Evolutionary conservation across 2,888 invertebrate genomes (phyloP), one percentile per base, ranked within the genome.

Genomic region (Thalpophila matura): DNA sequence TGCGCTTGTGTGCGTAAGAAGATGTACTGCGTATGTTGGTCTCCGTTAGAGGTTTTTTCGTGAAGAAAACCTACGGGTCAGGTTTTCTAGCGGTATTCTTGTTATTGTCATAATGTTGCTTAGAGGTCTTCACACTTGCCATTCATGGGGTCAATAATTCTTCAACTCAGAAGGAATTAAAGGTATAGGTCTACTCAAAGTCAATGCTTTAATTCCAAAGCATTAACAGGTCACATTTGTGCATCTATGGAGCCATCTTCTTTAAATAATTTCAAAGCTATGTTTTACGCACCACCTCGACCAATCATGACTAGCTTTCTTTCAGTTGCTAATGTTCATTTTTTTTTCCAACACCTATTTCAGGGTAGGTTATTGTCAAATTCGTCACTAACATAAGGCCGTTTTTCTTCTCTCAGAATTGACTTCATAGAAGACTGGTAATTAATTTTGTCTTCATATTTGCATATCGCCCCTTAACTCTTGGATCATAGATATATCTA

Each of bases 1-100:
- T 66, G 65, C 68, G 68, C 33, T 24, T 74, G 75, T 74, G 69
- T 73, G 79, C 66, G 77, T 72, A 55, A 64, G 74, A 78, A 82
- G 85, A 84, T 82, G 81, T 63, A 67, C 66, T 73, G 63, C 67
- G 74, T 64, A 62, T 75, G 61, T 66, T 62, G 65, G 47, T 64
- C 42, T 37, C 77, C 73, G 76, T 76, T 76, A 76, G 73, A 73
- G 60, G 57, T 75, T 76, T 76, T 76, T 76, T 76, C 65, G 69
- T 70, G 66, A 71, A 73, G 79, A 82, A 79, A 81, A 69, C 51
- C 35, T 53, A 53, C 53, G 6, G 20, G 58, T 57, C 76, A 9
- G 47, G 76, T 76, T 76, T 76, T 57, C 69, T 69, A 69, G 66
- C 50, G 46, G 69, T 58, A 43, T 31, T 38, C 37, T 70, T 56